These are phyloP conservation scores for Tetramorium parvispinum DNA, from an alignment of 1,140 invertebrate species.

Conservation along the genomic window DNA sequence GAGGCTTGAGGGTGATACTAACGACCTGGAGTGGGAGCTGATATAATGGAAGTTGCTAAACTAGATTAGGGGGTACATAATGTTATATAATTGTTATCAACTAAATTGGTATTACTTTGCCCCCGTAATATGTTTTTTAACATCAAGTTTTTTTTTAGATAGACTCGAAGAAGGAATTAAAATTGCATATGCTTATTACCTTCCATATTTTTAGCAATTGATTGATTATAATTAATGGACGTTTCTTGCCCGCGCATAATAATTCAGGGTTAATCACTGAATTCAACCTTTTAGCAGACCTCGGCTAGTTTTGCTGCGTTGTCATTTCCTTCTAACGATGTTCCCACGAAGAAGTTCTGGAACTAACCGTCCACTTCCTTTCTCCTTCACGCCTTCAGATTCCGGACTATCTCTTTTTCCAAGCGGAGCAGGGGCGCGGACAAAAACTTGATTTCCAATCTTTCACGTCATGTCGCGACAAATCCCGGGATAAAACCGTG, in stretches of 20 bases:
- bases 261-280: slow-evolving; percentile 25
- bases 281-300: neutral
- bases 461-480: slow-evolving; percentile 17
- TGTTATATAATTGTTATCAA: slow-evolving; percentile 9
- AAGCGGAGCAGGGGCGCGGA: neutral
- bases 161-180: neutral
- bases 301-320: slow-evolving; percentile 30
- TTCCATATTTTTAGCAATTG: neutral
- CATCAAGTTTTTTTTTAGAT: neutral
- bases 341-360: slow-evolving; percentile 48
- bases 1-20: neutral
- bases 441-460: slow-evolving; percentile 47
- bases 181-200: neutral
- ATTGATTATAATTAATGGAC: slow-evolving; percentile 8
- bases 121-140: neutral
- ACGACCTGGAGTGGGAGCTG: neutral
- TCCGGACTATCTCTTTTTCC: slow-evolving; percentile 6
- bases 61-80: neutral
- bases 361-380: slow-evolving; percentile 24
- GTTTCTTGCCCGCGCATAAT: neutral
- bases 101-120: slow-evolving; percentile 24
- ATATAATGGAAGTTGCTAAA: slow-evolving; percentile 25
- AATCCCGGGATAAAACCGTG: slow-evolving; percentile 2
- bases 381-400: slow-evolving; percentile 31
- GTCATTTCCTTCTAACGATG: slow-evolving; percentile 53